A percentile compares a stretch with the other conserved stretches of the same genome.
Conservation (phyloP, 2,113 vertebrate genomes). For the Xenopus laevis region DNA sequence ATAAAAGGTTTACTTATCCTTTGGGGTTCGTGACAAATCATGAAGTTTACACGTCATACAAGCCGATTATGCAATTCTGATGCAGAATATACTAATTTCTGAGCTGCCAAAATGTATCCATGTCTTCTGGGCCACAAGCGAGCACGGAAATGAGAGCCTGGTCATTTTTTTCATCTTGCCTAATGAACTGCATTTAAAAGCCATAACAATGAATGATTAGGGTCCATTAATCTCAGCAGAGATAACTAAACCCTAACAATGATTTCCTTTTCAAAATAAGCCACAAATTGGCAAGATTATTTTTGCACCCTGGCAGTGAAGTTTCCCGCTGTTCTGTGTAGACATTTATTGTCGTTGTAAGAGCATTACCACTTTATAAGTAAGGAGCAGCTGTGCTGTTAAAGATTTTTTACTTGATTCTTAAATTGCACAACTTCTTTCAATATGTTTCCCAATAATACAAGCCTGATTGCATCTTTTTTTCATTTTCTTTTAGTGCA, state of each 20-base stretch:
- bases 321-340: not conserved
- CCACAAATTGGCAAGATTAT: not conserved
- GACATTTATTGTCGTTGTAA: slow-evolving; percentile 17
- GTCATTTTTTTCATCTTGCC: too few species aligned
- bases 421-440: slow-evolving; percentile 26
- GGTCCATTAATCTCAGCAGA: too few species aligned
- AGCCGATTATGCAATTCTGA: too few species aligned
- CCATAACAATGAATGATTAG: too few species aligned
- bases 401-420: slow-evolving; percentile 31
- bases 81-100: too few species aligned
- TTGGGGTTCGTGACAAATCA: too few species aligned
- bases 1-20: too few species aligned
- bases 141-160: too few species aligned
- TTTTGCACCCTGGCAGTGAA: not conserved
- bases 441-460: slow-evolving; percentile 32
- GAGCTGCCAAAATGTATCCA: too few species aligned
- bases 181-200: too few species aligned
- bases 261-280: not conserved
- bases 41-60: too few species aligned
- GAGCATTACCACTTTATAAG: slow-evolving; percentile 12
- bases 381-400: slow-evolving; percentile 8
- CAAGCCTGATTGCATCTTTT: slow-evolving; percentile 35
- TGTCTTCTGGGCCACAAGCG: too few species aligned
- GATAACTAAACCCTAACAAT: not conserved
- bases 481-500: slow-evolving; percentile 35